phyloP scores from a whole-genome alignment of 2,113 vertebrate genomes.

The Sceloporus undulatus region DNA sequence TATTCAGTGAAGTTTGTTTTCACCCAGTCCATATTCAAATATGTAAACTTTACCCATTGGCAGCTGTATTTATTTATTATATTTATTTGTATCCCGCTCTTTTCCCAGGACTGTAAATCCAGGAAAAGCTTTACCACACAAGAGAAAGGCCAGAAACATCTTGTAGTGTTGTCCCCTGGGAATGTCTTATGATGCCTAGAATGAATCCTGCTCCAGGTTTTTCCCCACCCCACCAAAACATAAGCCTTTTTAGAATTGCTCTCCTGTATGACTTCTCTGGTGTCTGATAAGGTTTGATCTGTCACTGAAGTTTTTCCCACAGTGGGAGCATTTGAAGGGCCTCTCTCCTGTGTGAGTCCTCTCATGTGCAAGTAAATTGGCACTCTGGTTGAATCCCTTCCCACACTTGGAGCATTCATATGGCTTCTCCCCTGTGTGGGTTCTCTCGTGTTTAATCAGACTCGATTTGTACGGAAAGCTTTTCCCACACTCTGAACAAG shows the following conservation, averaged over 20 bases:
- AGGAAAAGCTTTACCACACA: not conserved
- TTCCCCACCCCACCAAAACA: not conserved
- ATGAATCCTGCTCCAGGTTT: not conserved
- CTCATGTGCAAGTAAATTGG: not conserved
- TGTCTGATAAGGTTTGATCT: not conserved
- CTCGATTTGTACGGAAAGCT: not conserved
- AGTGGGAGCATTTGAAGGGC: not conserved
- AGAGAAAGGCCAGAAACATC: not conserved
- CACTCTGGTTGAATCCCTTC: conserved; percentile 11
- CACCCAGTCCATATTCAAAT: not conserved
- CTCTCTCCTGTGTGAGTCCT: not conserved
- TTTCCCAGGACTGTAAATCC: not conserved
- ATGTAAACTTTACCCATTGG: not conserved
- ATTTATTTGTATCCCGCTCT: too few relatives aligned
- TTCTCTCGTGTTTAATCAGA: not conserved
- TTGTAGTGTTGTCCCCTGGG: not conserved
- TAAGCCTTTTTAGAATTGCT: not conserved
- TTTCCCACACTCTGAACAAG: not conserved
- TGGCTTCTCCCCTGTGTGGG: not conserved
- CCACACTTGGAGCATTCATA: not conserved
- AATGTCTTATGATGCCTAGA: not conserved
- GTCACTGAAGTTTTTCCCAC: not conserved
- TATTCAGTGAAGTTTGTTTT: not conserved
- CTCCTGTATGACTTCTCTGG: conserved; percentile 1
- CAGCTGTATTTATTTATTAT: too few relatives aligned